Evolutionary conservation across 2,797 vertebrate species (phyloP).

Genomic region (Lemur catta): DNA sequence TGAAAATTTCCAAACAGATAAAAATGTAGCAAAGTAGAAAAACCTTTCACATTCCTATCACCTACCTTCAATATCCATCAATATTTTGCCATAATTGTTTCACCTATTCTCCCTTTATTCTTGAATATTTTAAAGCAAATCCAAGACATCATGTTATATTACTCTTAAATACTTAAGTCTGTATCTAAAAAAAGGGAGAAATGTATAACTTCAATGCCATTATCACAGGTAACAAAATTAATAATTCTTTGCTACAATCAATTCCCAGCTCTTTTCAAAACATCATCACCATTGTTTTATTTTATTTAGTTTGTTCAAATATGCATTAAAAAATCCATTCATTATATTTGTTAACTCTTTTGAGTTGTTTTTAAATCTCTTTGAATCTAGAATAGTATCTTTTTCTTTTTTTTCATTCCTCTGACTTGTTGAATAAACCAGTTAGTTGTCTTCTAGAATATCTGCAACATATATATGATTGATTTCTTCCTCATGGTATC

Average conservation of each 20-base stretch:
- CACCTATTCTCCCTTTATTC: not conserved
- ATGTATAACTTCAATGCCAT: not conserved
- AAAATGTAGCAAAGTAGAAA: not conserved
- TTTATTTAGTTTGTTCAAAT: not conserved
- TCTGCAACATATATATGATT: not conserved
- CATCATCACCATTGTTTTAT: not conserved
- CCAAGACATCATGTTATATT: not conserved
- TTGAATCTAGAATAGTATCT: not conserved
- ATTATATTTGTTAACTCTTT: not conserved
- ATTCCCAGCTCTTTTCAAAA: not conserved
- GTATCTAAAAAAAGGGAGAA: not conserved
- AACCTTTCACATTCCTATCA: not conserved
- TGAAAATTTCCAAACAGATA: not conserved
- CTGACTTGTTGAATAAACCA: not conserved
- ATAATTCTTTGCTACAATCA: not conserved
- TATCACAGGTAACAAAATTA: not conserved
- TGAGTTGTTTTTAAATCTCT: not conserved
- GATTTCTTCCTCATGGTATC: not conserved
- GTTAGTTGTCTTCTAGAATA: not conserved
- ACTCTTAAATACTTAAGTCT: not conserved
- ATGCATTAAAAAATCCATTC: not conserved
- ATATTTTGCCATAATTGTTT: constrained; percentile 17
- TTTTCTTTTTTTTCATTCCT: not conserved
- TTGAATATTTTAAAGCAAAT: constrained; percentile 39
- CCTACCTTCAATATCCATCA: not conserved